Evolutionary conservation across 2,888 invertebrate genomes (phyloP).

Genomic region (Vesta saturnalis): DNA sequence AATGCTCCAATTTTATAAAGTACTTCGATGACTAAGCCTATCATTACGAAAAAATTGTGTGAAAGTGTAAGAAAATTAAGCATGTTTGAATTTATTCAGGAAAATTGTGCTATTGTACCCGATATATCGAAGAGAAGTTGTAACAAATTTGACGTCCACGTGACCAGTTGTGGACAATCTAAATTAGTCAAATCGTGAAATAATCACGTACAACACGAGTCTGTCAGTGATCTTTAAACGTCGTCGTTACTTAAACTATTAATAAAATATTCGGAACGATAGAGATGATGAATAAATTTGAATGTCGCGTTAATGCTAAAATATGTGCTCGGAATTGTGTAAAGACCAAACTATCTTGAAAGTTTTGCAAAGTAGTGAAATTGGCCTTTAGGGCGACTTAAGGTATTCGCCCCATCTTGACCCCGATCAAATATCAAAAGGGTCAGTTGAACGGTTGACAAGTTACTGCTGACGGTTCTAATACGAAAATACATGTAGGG

Average conservation of each 20-base stretch:
- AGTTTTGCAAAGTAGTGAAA: constrained; percentile 35
- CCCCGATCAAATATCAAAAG: constrained; percentile 38
- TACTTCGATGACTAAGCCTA: too few relatives aligned
- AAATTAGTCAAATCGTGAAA: constrained; percentile 44
- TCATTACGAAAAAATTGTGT: too few relatives aligned
- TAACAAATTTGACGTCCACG: constrained; percentile 29
- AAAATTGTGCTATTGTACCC: constrained; percentile 19
- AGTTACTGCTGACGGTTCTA: constrained; percentile 20
- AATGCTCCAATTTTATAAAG: too few relatives aligned
- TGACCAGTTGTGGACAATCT: constrained; percentile 44
- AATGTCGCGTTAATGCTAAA: constrained; percentile 18
- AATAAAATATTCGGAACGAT: constrained; percentile 15
- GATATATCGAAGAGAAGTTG: constrained; percentile 21
- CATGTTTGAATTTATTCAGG: constrained; percentile 26
- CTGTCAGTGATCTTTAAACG: constrained; percentile 41
- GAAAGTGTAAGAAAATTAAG: background rate
- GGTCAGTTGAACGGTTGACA: constrained; percentile 30
- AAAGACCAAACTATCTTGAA: constrained; percentile 23
- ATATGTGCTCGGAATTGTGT: constrained; percentile 20
- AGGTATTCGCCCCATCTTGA: constrained; percentile 37
- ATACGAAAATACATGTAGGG: constrained; percentile 21
- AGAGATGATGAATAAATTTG: background rate
- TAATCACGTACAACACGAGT: constrained; percentile 43
- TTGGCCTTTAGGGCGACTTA: constrained; percentile 38
- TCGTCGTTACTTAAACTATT: constrained; percentile 37